These are phyloP conservation scores for Alsophila aescularia DNA, from an alignment of 2,888 invertebrate genomes.

Conservation along the genomic window DNA sequence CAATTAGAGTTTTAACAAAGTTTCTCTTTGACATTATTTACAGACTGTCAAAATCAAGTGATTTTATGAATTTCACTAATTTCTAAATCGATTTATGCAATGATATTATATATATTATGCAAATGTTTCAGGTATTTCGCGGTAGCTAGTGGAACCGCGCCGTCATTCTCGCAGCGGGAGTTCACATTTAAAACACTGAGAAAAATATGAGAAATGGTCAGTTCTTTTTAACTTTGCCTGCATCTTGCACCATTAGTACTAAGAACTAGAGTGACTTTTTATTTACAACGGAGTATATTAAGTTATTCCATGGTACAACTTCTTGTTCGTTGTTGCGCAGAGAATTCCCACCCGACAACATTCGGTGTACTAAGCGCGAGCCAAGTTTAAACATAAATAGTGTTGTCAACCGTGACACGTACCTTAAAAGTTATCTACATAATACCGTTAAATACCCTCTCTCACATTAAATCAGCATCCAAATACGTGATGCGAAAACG, in stretches of 20 bases:
- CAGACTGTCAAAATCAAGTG: background rate
- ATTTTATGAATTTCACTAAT: too few species aligned
- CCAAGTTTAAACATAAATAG: slow-evolving; percentile 10
- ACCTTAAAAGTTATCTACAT: slow-evolving; percentile 17
- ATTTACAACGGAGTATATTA: too few species aligned
- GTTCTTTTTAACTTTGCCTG: background rate
- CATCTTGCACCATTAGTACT: background rate
- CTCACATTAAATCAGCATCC: slow-evolving; percentile 30
- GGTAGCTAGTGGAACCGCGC: too few species aligned
- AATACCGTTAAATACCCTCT: slow-evolving; percentile 22
- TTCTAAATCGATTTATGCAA: too few species aligned
- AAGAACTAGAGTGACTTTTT: background rate
- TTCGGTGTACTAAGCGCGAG: slow-evolving; percentile 18
- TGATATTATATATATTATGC: too few species aligned
- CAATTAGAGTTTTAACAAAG: background rate
- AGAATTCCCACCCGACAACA: slow-evolving; percentile 11
- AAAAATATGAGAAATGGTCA: background rate
- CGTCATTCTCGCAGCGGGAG: too few species aligned
- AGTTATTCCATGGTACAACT: too few species aligned
- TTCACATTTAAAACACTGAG: background rate
- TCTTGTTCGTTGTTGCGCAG: background rate
- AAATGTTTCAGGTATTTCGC: too few species aligned
- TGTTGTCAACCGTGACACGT: slow-evolving; percentile 27
- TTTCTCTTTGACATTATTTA: slow-evolving; percentile 2
- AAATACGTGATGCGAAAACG: slow-evolving; percentile 24